Conservation (phyloP, 2,888 invertebrate species). For the Eupeodes latifasciatus region DNA sequence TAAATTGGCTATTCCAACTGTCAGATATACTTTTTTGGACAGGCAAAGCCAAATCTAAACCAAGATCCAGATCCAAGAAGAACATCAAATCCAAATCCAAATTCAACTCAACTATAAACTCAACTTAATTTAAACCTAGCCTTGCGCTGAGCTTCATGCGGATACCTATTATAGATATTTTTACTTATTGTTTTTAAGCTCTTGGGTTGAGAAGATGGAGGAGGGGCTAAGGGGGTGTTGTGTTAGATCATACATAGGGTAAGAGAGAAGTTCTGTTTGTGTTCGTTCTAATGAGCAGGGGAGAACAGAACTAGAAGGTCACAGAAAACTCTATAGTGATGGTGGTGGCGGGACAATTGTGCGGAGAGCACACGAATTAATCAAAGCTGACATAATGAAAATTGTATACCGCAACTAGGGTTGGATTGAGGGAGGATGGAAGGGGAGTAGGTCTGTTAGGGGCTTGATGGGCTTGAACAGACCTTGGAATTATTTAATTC, state of each 20-base stretch:
- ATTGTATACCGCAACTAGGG: conserved; percentile 28
- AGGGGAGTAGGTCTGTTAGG: background rate
- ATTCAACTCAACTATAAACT: no score
- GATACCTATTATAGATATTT: background rate
- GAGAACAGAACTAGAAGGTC: conserved; percentile 44
- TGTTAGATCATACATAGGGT: conserved; percentile 19
- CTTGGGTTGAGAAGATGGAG: background rate
- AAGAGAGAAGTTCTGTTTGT: conserved; percentile 31
- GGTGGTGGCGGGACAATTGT: conserved; percentile 7
- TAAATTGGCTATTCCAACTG: conserved; percentile 51
- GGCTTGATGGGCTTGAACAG: background rate
- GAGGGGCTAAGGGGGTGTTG: background rate
- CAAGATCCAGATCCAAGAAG: background rate
- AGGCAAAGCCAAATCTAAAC: conserved; percentile 28
- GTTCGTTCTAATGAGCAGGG: conserved; percentile 38
- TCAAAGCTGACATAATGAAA: conserved; percentile 74
- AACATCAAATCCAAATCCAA: no score
- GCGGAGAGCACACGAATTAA: conserved; percentile 67
- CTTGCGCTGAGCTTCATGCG: no score
- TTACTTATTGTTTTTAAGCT: background rate
- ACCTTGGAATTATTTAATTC: conserved; percentile 54
- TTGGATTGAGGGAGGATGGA: background rate
- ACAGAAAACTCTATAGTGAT: conserved; percentile 3
- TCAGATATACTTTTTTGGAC: conserved; percentile 31
- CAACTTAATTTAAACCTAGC: background rate